Evolutionary conservation across 2,888 invertebrate genomes (phyloP), one percentile per base, ranked within the genome.

Genomic region (Trissoscelio sp.): DNA sequence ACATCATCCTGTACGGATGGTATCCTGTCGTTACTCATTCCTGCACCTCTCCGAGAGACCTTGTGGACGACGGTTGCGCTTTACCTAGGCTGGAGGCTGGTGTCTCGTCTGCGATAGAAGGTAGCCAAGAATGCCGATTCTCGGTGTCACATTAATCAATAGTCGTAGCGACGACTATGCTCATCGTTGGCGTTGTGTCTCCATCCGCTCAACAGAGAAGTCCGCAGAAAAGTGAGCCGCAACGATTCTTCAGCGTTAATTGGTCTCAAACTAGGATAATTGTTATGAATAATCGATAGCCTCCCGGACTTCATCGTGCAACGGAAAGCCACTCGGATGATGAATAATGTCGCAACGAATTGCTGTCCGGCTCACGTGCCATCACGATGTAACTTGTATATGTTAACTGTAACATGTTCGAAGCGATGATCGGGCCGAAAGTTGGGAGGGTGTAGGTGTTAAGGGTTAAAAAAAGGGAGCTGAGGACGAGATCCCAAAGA

Each of bases 401-500:
- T 66, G 44, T 4, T 24, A n/a, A n/a, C n/a, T n/a, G n/a, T n/a
- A n/a, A n/a, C n/a, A n/a, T n/a, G n/a, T n/a, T n/a, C n/a, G n/a
- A n/a, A n/a, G n/a, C n/a, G n/a, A n/a, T 48, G 77, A 83, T 79
- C 57, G 66, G 70, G 53, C 64, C 53, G 73, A 60, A 66, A 66
- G 83, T n/a, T 75, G 79, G 79, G 66, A 79, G 79, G 83, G 84
- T 82, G 80, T 83, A 82, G 73, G 69, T 77, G 66, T 82, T 79
- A 79, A 81, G 83, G 83, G 64, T 80, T 24, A 14, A 81, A 84
- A 78, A 79, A 83, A 72, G 83, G 86, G 84, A 85, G 87, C 85
- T 84, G 88, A 89, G 88, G 88, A 88, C 89, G 89, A 90, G 91
- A 90, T 90, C 91, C 79, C 72, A 91, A 91, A 91, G 91, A 91